Conservation (phyloP, 2,797 vertebrate species). For the Karalla daura region DNA sequence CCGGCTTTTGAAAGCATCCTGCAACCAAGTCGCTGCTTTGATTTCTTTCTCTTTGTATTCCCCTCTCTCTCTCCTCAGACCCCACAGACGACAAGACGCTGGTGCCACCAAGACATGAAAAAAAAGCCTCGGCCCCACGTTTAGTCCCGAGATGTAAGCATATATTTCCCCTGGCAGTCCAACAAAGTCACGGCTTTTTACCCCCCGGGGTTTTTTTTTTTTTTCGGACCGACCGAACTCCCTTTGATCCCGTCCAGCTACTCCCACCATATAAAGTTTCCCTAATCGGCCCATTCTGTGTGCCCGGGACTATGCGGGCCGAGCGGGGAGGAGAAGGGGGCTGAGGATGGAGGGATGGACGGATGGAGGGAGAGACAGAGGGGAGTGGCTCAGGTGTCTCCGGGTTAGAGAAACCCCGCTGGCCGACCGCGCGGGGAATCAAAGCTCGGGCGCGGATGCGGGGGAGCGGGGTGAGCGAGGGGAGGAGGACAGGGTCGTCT, state of each 20-base stretch:
- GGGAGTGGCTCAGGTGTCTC: constrained; percentile 73
- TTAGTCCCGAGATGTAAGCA: not conserved
- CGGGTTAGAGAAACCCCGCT: constrained; percentile 76
- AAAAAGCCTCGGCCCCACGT: not conserved
- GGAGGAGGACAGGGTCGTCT: constrained; percentile 81
- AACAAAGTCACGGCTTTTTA: constrained; percentile 29
- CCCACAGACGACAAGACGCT: not conserved
- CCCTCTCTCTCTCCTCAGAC: no score
- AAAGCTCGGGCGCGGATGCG: constrained; percentile 75
- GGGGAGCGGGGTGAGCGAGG: constrained; percentile 48
- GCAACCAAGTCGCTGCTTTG: no score
- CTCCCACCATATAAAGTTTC: constrained; percentile 76
- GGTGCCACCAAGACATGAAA: not conserved
- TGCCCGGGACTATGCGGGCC: constrained; percentile 65
- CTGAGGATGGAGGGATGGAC: constrained; percentile 47
- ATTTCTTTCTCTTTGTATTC: not conserved
- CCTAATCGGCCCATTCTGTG: constrained; percentile 69
- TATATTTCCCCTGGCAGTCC: not conserved
- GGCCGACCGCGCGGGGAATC: constrained; percentile 79
- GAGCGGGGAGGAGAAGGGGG: constrained; percentile 42
- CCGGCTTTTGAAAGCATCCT: no score
- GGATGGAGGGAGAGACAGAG: constrained; percentile 44
- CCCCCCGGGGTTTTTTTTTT: no score
- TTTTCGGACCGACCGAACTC: constrained; percentile 31
- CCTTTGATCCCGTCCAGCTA: constrained; percentile 59